Conservation (phyloP, 2,888 invertebrate genomes). For the Amitus sp. region DNA sequence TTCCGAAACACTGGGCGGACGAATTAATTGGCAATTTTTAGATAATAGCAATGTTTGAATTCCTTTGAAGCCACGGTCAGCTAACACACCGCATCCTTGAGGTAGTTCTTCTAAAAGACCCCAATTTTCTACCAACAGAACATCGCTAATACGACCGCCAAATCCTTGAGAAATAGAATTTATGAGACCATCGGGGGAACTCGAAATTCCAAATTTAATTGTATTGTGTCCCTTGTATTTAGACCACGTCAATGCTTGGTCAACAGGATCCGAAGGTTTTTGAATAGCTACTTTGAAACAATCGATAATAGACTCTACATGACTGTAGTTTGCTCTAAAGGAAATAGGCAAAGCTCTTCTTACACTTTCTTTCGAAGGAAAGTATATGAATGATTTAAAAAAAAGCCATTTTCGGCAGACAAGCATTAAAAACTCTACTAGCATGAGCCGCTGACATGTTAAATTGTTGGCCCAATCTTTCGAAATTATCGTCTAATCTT, state of each 20-base stretch:
- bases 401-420: background rate
- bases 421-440: conserved; percentile 6
- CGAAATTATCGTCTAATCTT: background rate
- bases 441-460: conserved; percentile 3
- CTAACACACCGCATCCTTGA: conserved; percentile 25
- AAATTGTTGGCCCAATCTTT: background rate
- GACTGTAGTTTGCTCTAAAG: conserved; percentile 38
- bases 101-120: conserved; percentile 18
- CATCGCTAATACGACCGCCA: conserved; percentile 43
- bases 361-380: background rate
- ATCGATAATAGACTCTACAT: conserved; percentile 42
- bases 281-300: conserved; percentile 48
- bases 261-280: conserved; percentile 41
- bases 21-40: conserved; percentile 21
- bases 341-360: conserved; percentile 29
- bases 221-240: conserved; percentile 51
- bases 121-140: conserved; percentile 22
- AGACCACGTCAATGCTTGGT: conserved; percentile 48
- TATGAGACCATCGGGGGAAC: conserved; percentile 43
- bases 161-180: conserved; percentile 44
- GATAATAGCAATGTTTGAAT: conserved; percentile 25
- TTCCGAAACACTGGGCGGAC: conserved; percentile 31
- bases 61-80: conserved; percentile 38
- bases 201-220: too few species aligned
- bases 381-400: conserved; percentile 6